These are phyloP conservation scores for Agrypnus murinus DNA, from an alignment of 2,888 invertebrate genomes.

Conservation along the genomic window DNA sequence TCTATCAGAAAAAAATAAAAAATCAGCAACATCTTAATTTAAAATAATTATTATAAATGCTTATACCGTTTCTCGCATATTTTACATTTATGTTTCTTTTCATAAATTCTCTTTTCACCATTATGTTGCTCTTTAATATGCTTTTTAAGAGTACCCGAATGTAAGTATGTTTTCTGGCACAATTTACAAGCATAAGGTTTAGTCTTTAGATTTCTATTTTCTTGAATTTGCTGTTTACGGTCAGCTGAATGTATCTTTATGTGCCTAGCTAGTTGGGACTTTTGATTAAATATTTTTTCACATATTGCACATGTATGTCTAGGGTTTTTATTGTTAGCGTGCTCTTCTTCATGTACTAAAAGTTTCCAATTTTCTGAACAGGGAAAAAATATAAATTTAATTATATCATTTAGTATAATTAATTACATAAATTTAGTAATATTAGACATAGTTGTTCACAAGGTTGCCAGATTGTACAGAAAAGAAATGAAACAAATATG, in stretches of 20 bases:
- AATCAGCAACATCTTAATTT: too few species aligned
- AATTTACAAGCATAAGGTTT: conserved; percentile 42
- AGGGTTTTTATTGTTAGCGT: conserved; percentile 4
- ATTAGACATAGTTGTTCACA: too few species aligned
- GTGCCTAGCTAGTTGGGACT: conserved; percentile 39
- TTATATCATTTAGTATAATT: too few species aligned
- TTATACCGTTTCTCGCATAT: conserved; percentile 44
- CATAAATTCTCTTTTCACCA: conserved; percentile 46
- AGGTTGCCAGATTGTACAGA: too few species aligned
- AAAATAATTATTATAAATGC: too few species aligned
- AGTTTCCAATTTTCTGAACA: conserved; percentile 44
- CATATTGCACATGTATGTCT: conserved; percentile 40
- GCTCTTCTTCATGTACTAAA: conserved; percentile 29
- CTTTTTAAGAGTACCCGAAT: conserved; percentile 35
- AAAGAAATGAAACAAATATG: too few species aligned
- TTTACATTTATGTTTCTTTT: conserved; percentile 46
- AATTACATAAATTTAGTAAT: too few species aligned
- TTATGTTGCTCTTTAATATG: conserved; percentile 43
- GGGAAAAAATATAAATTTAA: conserved; percentile 2
- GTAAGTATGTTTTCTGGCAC: conserved; percentile 39
- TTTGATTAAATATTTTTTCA: conserved; percentile 38
- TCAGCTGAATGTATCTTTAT: conserved; percentile 39
- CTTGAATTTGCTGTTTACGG: conserved; percentile 30
- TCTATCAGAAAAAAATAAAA: conserved; percentile 2
- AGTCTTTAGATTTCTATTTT: conserved; percentile 36